Evolutionary conservation across 2,888 invertebrate genomes (phyloP).

Genomic region (Nemurella pictetii): DNA sequence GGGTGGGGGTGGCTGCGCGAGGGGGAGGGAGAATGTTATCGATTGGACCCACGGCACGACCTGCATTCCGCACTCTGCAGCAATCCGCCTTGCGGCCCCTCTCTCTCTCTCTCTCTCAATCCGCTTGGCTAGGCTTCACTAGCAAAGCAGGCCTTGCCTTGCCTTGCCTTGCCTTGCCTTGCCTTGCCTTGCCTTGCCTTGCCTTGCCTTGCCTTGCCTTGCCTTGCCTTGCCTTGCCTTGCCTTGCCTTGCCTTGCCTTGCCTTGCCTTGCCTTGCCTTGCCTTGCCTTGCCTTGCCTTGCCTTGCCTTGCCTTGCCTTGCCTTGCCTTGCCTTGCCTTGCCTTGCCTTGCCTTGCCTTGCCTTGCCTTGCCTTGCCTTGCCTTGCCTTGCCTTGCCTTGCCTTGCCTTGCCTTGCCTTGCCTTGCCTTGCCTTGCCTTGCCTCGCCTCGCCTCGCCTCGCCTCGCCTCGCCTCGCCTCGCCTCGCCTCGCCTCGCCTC

Average conservation of each 20-base stretch:
- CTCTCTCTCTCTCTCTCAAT: too few species aligned
- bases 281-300: too few species aligned
- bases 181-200: neutral
- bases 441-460: too few species aligned
- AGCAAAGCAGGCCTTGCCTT: neutral
- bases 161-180: neutral
- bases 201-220: too few species aligned
- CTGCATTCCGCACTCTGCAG: neutral
- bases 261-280: too few species aligned
- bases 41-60: neutral
- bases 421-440: too few species aligned
- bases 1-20: neutral
- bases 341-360: too few species aligned
- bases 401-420: too few species aligned
- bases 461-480: conserved; percentile 21
- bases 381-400: too few species aligned
- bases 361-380: too few species aligned
- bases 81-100: neutral
- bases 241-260: too few species aligned
- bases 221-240: too few species aligned
- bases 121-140: neutral
- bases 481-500: conserved; percentile 13
- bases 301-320: neutral
- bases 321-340: neutral
- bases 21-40: neutral